Percentiles rank a stretch among this genome's conserved stretches.
These are phyloP conservation scores for Poicephalus gulielmi DNA, from an alignment of 2,113 vertebrate species.

Conservation along the genomic window DNA sequence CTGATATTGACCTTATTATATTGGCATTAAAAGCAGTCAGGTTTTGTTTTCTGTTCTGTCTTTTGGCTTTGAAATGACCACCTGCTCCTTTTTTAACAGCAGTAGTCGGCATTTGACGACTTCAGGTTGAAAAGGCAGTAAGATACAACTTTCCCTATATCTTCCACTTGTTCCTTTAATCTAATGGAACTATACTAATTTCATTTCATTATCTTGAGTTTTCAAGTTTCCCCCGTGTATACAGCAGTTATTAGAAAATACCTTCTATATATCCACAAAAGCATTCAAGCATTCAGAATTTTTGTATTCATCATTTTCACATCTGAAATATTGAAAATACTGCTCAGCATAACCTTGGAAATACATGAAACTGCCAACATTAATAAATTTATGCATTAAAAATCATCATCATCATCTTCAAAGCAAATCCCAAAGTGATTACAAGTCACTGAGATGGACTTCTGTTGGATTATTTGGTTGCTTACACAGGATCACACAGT, in stretches of 20 bases:
- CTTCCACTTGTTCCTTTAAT: not conserved
- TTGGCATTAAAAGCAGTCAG: conserved; percentile 2
- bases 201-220: not conserved
- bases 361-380: not conserved
- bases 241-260: not conserved
- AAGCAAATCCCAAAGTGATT: not conserved
- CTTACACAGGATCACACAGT: not conserved
- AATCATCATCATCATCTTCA: not conserved
- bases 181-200: not conserved
- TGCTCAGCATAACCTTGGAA: not conserved
- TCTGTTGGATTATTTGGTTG: not conserved
- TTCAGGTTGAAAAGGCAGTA: conserved; percentile 9
- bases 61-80: conserved; percentile 39
- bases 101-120: accelerated
- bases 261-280: not conserved
- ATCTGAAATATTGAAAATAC: not conserved
- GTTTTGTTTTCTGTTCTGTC: not conserved
- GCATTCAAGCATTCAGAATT: not conserved
- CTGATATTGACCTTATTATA: conserved; percentile 15
- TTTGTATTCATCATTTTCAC: not conserved
- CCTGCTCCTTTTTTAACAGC: not conserved
- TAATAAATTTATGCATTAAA: not conserved
- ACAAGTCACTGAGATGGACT: not conserved
- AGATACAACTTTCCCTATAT: not conserved
- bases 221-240: not conserved